A percentile compares a stretch with the other conserved stretches of the same genome.
These are phyloP conservation scores for Archilochus colubris DNA, from an alignment of 2,113 vertebrate species.

Conservation along the genomic window DNA sequence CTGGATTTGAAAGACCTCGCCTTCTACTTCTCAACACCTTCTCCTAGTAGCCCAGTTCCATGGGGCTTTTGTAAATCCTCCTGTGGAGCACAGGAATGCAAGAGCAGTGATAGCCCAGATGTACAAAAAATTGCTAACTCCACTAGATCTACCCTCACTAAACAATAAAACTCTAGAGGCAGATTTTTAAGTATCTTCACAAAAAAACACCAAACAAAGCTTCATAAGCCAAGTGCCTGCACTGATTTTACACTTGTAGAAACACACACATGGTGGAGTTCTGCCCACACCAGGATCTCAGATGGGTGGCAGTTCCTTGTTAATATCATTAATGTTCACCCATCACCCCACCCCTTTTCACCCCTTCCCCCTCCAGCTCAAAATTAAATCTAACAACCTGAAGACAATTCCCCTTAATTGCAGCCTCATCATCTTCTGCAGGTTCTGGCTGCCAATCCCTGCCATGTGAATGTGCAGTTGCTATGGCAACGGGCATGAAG, in stretches of 20 bases:
- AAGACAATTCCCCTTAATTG: constrained; percentile 43
- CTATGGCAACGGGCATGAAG: constrained; percentile 4
- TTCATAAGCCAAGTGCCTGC: neutral
- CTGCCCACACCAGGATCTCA: neutral
- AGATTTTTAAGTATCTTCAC: neutral
- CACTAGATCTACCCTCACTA: neutral
- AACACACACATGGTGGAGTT: neutral
- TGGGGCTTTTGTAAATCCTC: rapidly evolving
- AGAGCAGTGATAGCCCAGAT: rapidly evolving
- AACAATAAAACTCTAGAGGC: neutral
- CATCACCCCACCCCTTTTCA: neutral
- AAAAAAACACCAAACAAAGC: neutral
- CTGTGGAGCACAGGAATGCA: neutral
- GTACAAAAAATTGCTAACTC: neutral
- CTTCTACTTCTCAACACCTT: neutral
- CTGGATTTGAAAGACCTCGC: neutral
- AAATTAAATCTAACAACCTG: neutral
- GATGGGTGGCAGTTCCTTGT: neutral
- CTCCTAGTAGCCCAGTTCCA: rapidly evolving
- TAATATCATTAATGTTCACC: neutral
- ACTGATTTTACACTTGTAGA: neutral
- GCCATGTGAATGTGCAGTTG: constrained; percentile 6
- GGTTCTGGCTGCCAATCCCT: neutral
- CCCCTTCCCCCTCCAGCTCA: neutral
- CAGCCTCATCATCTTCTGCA: neutral